Evolutionary conservation across 1,140 invertebrate species (phyloP), one percentile per base, ranked within the genome.

Genomic region (Oedothorax gibbosus): DNA sequence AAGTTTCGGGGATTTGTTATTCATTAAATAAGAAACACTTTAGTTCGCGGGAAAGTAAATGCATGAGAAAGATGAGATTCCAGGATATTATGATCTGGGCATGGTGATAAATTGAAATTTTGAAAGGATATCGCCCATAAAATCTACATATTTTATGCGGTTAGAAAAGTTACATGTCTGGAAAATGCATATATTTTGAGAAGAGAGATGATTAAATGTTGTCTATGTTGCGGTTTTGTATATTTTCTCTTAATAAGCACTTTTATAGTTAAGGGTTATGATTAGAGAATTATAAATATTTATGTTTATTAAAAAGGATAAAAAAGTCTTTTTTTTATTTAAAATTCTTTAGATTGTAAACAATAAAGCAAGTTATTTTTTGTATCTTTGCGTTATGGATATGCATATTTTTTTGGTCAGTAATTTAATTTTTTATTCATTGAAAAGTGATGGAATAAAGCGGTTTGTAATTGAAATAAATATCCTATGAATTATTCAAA

Each of bases 1-100:
- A 81, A 81, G 62, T 60, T 15, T 35, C 20, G 35, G 51, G 78
- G 78, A 81, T 80, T 80, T 68, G 77, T 68, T 80, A 71, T 81
- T 81, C 66, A 71, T 81, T 81, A 81, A 81, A 81, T 71, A 71
- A 56, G 78, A 81, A 79, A 56, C 75, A 77, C 51, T 79, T 79
- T 20, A 54, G 77, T 21, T 77, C 18, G 49, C 53, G n/a, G 12
- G 21, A 68, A 77, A 79, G 68, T 66, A 65, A 35, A 79, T 68
- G 12, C 56, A 68, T 54, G 64, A 53, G 71, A 18, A 73, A 62
- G 57, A 35, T 49, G 73, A 76, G 54, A 77, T 50, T 57, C 11
- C n/a, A 11, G 21, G 51, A 68, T 66, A 68, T 79, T 18, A 79
- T 54, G 64, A 79, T 56, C 64, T 18, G n/a, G 50, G 18, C 12